Conservation (phyloP, 1,140 invertebrate species). For the Bicyclus anynana region DNA sequence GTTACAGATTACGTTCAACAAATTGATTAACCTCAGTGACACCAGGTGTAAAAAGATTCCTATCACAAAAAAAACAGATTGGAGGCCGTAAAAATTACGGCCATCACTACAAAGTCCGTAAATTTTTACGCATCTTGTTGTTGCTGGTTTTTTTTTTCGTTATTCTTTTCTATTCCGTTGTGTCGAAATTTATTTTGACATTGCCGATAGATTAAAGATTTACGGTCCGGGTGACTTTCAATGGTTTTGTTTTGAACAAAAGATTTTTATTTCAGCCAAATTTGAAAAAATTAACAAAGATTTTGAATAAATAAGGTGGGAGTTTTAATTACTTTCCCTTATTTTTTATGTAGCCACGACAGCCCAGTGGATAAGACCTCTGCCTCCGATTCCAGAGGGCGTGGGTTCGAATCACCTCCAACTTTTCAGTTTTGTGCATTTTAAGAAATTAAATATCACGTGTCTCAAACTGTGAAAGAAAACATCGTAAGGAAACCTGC, state of each 20-base stretch:
- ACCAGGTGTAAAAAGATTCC: background rate
- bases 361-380: no score
- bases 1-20: background rate
- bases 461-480: no score
- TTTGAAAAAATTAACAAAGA: background rate
- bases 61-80: constrained; percentile 15
- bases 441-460: no score
- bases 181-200: constrained; percentile 4
- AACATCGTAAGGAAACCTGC: no score
- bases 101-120: constrained; percentile 9
- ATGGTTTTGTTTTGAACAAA: constrained; percentile 3
- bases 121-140: constrained; percentile 13
- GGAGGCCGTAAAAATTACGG: constrained; percentile 14
- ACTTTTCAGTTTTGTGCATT: no score
- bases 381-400: no score
- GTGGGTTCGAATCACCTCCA: no score
- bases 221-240: background rate
- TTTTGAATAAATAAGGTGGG: background rate
- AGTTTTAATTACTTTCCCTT: background rate
- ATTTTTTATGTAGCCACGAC: no score
- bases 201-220: constrained; percentile 23
- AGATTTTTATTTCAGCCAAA: background rate
- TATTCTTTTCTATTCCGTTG: background rate
- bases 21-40: background rate
- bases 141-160: constrained; percentile 5